These are phyloP conservation scores for Phodopus roborovskii DNA, from an alignment of 2,113 vertebrate genomes.

Conservation along the genomic window DNA sequence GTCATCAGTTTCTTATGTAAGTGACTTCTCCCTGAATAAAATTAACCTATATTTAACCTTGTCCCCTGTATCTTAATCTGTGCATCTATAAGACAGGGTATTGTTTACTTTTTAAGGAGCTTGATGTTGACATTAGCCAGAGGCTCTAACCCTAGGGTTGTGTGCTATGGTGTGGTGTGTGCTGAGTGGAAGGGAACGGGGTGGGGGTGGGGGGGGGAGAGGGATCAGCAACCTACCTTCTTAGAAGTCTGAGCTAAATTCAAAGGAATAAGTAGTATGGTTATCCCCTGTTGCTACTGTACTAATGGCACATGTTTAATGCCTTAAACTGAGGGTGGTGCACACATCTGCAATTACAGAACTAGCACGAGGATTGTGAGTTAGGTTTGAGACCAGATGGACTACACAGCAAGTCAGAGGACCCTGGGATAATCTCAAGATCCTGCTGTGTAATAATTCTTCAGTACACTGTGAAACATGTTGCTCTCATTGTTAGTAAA, in stretches of 20 bases:
- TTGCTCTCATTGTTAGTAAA: neutral
- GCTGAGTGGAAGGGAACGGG: neutral
- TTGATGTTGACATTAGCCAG: neutral
- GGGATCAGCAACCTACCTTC: too few relatives aligned
- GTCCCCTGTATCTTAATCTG: too few relatives aligned
- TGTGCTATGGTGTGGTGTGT: neutral
- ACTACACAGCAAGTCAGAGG: neutral
- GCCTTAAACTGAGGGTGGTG: neutral
- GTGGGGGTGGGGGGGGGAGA: too few relatives aligned
- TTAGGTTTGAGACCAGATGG: neutral
- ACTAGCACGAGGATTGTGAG: neutral
- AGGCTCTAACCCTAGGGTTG: neutral
- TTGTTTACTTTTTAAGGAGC: neutral
- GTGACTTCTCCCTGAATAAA: too few relatives aligned
- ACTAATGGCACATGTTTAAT: neutral
- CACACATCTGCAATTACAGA: neutral
- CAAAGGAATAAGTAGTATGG: neutral
- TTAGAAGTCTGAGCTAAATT: neutral
- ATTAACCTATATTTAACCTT: too few relatives aligned
- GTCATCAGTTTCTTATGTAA: too few relatives aligned
- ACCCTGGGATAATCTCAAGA: neutral
- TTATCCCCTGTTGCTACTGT: neutral
- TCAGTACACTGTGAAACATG: neutral
- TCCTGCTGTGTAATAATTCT: neutral
- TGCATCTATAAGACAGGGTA: neutral